Percentiles rank a stretch among this genome's conserved stretches.
Conservation (phyloP, 2,888 invertebrate genomes). For the Pollenia angustigena region DNA sequence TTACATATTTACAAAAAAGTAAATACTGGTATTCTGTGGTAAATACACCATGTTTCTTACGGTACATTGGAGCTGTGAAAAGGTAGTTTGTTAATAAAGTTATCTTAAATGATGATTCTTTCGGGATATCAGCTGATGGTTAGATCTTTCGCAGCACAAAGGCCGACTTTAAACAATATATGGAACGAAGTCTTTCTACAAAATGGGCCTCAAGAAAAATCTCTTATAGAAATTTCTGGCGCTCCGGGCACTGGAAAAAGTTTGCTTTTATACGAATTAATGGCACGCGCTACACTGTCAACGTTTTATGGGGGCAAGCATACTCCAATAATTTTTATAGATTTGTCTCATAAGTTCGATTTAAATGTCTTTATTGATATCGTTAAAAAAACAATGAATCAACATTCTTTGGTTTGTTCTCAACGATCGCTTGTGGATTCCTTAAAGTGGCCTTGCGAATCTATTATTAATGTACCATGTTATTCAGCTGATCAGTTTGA, state of each 20-base stretch:
- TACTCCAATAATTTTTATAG: constrained; percentile 84
- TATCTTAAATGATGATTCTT: constrained; percentile 50
- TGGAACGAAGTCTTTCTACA: constrained; percentile 73
- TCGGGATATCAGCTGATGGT: constrained; percentile 69
- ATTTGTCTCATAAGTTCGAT: constrained; percentile 85
- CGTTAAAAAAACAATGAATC: not conserved
- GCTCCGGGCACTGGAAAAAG: constrained; percentile 84
- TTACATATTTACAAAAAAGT: no score
- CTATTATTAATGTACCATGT: constrained; percentile 75
- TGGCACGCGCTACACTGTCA: constrained; percentile 85
- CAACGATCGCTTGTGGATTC: constrained; percentile 50
- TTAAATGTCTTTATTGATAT: constrained; percentile 17
- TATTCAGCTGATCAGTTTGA: constrained; percentile 77
- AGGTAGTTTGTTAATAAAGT: not conserved
- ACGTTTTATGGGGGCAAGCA: constrained; percentile 83
- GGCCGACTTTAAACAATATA: constrained; percentile 69
- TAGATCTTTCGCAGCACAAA: constrained; percentile 61
- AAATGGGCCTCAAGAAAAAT: constrained; percentile 81
- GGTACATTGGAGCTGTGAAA: not conserved
- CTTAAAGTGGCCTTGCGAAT: constrained; percentile 72
- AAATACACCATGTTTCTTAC: not conserved
- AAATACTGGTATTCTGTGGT: no score
- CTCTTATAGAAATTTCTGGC: constrained; percentile 85
- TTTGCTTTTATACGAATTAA: constrained; percentile 84
- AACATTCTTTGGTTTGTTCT: not conserved